Evolutionary conservation across 2,113 vertebrate species (phyloP).

Genomic region (Madoqua kirkii): DNA sequence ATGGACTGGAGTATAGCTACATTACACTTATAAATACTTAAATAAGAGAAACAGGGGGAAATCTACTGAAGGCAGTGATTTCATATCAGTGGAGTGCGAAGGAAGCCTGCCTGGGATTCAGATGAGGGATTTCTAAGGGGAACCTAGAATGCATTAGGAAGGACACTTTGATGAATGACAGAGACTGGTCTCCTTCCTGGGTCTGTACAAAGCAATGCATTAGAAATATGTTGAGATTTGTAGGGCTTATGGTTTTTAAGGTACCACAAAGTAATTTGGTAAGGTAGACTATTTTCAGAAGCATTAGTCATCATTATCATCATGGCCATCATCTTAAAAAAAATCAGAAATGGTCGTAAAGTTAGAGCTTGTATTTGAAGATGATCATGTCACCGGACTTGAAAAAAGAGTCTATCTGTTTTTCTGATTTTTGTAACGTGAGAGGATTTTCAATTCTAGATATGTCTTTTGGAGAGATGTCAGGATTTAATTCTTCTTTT

Average conservation of each 20-base stretch:
- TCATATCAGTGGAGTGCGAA: background rate
- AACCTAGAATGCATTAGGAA: constrained; percentile 1
- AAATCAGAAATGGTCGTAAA: background rate
- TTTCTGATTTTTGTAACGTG: constrained; percentile 6
- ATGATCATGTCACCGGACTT: background rate
- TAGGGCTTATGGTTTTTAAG: constrained; percentile 20
- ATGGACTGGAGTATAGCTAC: background rate
- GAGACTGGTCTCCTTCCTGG: constrained; percentile 40
- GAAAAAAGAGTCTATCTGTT: background rate
- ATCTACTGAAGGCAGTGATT: background rate
- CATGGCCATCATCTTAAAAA: background rate
- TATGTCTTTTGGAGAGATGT: background rate
- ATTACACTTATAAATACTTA: constrained; percentile 51
- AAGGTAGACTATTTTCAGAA: constrained; percentile 43
- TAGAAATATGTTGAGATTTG: constrained; percentile 15
- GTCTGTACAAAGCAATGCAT: constrained; percentile 9
- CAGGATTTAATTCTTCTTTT: background rate
- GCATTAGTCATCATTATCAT: constrained; percentile 38
- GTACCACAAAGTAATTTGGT: constrained; percentile 47
- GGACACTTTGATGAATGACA: constrained; percentile 25
- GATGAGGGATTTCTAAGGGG: background rate
- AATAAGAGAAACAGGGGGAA: background rate
- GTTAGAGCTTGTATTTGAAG: background rate
- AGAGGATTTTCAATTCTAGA: background rate
- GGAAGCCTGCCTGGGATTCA: background rate